Base-by-base conservation (phyloP, 2,797 vertebrate genomes). In the Cephalopachus bancanus region DNA sequence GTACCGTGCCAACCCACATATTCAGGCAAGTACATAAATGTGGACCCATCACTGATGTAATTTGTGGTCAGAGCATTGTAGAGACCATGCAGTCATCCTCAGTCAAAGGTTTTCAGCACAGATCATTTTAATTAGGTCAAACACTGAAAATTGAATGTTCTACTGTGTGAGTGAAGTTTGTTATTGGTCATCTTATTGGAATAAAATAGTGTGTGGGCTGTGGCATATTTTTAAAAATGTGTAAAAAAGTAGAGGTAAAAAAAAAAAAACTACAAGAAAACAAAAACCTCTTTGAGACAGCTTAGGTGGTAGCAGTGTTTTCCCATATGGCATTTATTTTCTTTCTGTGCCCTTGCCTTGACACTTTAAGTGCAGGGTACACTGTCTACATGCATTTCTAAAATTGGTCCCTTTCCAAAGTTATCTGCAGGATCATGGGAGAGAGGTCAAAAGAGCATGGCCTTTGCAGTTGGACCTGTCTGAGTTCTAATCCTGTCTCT, bases 1-100 rank as follows among this genome's bases (percentile, higher is more conserved):
- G 17, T 67, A 60, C 8, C 62, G 8, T 64, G 94, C 84, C 97
- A 97, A 95, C 62, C 97, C 96, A 88, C 96, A 78, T 0, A 51
- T 17, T 86, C 57, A 92, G 76, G 26, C 59, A 71, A 90, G 53
- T 71, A 88, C 60, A 24, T 7, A 71, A 93, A 72, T 0, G 0
- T 49, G 49, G 22, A 26, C 49, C 9, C 24, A 0, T 57, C 30
- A 49, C 81, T 75, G 78, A 86, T 84, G 87, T 57, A 55, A 92
- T 87, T 69, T 80, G 72, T 92, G 88, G 95, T 72, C 24, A 2
- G 57, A 65, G 62, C 33, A 2, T 7, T 30, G 14, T 22, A 16
- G 44, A 62, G n/a, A 83, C 44, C 11, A 49, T 4, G 7, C 3
- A 62, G 69, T 67, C 75, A 76, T 71, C 83, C 53, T 93, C 69